A percentile compares a stretch with the other conserved stretches of the same genome.
Conservation (phyloP, 2,797 vertebrate genomes). For the Ctenochaetus hawaiiensis region DNA sequence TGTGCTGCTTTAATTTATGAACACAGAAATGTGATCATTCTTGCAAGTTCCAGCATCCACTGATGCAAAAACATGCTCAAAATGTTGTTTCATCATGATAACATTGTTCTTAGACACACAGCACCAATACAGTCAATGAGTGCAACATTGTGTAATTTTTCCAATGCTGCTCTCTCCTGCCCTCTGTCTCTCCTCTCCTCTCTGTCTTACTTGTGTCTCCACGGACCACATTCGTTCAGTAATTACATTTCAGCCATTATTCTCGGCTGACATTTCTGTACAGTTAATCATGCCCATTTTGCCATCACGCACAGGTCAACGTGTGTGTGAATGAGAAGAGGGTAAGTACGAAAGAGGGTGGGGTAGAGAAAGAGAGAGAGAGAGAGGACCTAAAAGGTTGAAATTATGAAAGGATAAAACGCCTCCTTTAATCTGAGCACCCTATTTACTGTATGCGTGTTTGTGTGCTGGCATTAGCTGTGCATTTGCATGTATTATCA, state of each 20-base stretch:
- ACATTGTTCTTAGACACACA: slow-evolving; percentile 6
- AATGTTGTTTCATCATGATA: slow-evolving; percentile 28
- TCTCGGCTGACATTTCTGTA: slow-evolving; percentile 80
- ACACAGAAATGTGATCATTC: slow-evolving; percentile 16
- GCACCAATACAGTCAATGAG: slow-evolving; percentile 13
- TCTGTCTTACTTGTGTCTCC: slow-evolving; percentile 57
- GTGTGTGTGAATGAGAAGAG: slow-evolving; percentile 64
- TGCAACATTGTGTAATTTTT: slow-evolving; percentile 19
- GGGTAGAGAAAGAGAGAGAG: slow-evolving; percentile 3
- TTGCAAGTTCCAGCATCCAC: background rate
- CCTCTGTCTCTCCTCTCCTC: slow-evolving; percentile 20
- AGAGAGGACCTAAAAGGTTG: slow-evolving; percentile 39
- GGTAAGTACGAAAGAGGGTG: slow-evolving; percentile 29
- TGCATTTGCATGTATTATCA: slow-evolving; percentile 33
- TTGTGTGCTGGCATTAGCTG: slow-evolving; percentile 2
- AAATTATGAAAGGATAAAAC: slow-evolving; percentile 44
- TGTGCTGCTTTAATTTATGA: background rate
- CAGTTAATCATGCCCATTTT: slow-evolving; percentile 80
- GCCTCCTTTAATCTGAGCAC: slow-evolving; percentile 19
- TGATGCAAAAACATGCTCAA: slow-evolving; percentile 10
- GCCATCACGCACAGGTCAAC: slow-evolving; percentile 72
- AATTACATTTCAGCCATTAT: slow-evolving; percentile 81
- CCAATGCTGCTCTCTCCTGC: too few relatives aligned
- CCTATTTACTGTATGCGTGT: slow-evolving; percentile 17
- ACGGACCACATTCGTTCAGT: slow-evolving; percentile 60